Base-by-base conservation (phyloP, 2,113 vertebrate genomes). In the Pterocles gutturalis region DNA sequence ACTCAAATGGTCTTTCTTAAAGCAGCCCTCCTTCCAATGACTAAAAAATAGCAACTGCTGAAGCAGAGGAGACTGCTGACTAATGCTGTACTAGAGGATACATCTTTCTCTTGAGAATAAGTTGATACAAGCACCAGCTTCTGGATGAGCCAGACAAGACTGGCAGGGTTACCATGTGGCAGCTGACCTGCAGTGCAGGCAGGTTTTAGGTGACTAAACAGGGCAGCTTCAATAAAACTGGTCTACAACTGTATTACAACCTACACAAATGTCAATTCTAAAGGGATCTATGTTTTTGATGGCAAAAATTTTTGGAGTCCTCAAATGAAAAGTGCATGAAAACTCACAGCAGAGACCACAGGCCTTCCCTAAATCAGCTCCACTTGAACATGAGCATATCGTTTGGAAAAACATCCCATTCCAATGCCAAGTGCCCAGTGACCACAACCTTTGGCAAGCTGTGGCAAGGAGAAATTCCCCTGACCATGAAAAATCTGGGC, bases 1-100 rank as follows among this genome's bases (percentile, higher is more conserved):
- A 94, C 80, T 95, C 93, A 97, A 94, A 64, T 78, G 61, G 17
- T 91, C 79, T 93, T 97, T 95, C 89, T 96, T 92, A 78, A 95
- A 89, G 89, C 89, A 96, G 29, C 57, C 45, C 33, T 93, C 43
- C 72, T 92, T 93, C 65, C 57, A 83, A 11, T 72, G 77, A 67
- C 45, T 69, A 75, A 87, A 92, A 88, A 66, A 85, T 66, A 92
- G 69, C 61, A 94, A 45, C 61, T 82, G 67, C 73, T 89, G 75
- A 91, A 72, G 70, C 41, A 93, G 41, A 79, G 62, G 62, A 72
- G 73, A 78, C 18, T 87, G 89, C 96, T 96, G 87, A 97, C 78
- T 93, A 92, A 96, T 75, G 72, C 77, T 67, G 46, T 62, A 18
- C 48, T 51, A 34, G 54, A 65, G 21, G 38, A 73, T 53, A 31